Evolutionary conservation across 2,797 vertebrate species (phyloP).

Genomic region (Coreius guichenoti): DNA sequence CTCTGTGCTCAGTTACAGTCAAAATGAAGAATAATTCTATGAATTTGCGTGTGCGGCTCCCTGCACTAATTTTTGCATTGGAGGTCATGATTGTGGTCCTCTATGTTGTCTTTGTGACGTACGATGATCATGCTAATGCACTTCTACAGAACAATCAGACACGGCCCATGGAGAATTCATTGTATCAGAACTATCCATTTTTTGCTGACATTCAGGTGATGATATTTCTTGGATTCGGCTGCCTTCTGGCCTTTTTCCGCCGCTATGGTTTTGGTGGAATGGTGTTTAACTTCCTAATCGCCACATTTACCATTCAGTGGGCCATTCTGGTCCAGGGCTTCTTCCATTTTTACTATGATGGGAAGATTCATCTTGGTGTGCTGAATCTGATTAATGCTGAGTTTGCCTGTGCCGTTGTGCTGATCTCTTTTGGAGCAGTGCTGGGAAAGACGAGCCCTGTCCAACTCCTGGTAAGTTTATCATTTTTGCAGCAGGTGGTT

Average conservation of each 20-base stretch:
- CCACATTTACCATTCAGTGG: slow-evolving; percentile 86
- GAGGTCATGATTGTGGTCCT: slow-evolving; percentile 75
- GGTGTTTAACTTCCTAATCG: slow-evolving; percentile 84
- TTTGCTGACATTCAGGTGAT: slow-evolving; percentile 87
- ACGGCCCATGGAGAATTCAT: slow-evolving; percentile 66
- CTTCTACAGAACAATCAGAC: slow-evolving; percentile 66
- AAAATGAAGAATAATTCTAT: slow-evolving; percentile 71
- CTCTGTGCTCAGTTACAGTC: slow-evolving; percentile 31
- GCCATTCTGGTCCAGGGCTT: slow-evolving; percentile 84
- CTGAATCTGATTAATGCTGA: slow-evolving; percentile 81
- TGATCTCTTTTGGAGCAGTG: slow-evolving; percentile 84
- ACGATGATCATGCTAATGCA: slow-evolving; percentile 73
- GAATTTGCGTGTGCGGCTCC: slow-evolving; percentile 72
- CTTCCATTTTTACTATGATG: slow-evolving; percentile 76
- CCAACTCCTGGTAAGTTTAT: slow-evolving; percentile 77
- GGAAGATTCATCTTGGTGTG: slow-evolving; percentile 81
- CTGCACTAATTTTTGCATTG: slow-evolving; percentile 75
- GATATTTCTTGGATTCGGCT: slow-evolving; percentile 86
- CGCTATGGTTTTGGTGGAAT: slow-evolving; percentile 82
- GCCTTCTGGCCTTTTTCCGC: slow-evolving; percentile 83
- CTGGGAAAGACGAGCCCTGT: slow-evolving; percentile 85
- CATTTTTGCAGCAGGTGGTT: not conserved
- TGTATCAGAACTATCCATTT: slow-evolving; percentile 79
- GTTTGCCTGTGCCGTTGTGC: slow-evolving; percentile 83
- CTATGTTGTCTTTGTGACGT: slow-evolving; percentile 80